These are phyloP conservation scores for Eunapius fragilis DNA, from an alignment of 37 sponge, comb jelly and placozoan species.

Conservation along the genomic window DNA sequence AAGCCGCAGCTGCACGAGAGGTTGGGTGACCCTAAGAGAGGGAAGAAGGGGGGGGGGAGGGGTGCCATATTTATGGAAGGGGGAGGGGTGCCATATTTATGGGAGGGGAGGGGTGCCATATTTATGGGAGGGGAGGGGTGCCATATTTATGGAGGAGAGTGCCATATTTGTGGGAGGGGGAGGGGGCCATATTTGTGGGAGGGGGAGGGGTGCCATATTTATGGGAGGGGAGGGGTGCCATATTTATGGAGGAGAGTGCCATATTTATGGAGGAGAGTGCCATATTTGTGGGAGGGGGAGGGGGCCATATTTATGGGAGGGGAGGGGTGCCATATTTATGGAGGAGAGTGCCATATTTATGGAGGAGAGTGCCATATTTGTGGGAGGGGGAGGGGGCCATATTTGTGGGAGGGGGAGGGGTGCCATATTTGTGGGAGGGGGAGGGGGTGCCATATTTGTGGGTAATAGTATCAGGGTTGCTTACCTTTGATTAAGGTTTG, in stretches of 20 bases:
- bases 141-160: not conserved
- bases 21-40: slow-evolving; percentile 13
- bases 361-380: not conserved
- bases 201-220: not conserved
- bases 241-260: not conserved
- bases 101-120: not conserved
- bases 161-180: not conserved
- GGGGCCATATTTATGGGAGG: not conserved
- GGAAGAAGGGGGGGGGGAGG: not conserved
- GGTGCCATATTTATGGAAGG: not conserved
- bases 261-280: not conserved
- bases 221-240: not conserved
- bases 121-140: not conserved
- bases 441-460: not conserved
- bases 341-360: not conserved
- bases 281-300: not conserved
- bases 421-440: not conserved
- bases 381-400: not conserved
- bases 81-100: not conserved
- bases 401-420: not conserved
- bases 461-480: not conserved
- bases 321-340: not conserved
- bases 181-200: not conserved
- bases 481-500: slow-evolving; percentile 53
- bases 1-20: slow-evolving; percentile 66